Evolutionary conservation across 2,113 vertebrate genomes (phyloP).

Genomic region (Takifugu bimaculatus): DNA sequence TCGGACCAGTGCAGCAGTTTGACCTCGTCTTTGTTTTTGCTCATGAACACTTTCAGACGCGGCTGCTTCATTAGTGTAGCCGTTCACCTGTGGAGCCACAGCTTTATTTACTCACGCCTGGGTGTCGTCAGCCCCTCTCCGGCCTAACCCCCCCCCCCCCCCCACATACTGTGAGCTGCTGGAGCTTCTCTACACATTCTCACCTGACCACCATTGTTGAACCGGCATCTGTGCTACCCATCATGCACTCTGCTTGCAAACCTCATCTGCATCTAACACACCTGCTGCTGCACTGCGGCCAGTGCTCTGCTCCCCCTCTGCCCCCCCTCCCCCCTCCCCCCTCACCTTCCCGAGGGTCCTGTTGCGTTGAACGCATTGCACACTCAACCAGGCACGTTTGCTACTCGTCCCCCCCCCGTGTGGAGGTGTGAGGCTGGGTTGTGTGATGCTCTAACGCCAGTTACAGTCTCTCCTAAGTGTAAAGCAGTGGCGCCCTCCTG

Average conservation of each 20-base stretch:
- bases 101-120: neutral
- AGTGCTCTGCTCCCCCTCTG: conserved; percentile 37
- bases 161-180: conserved; percentile 28
- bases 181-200: conserved; percentile 13
- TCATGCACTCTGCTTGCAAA: conserved; percentile 39
- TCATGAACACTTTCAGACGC: too few species aligned
- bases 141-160: conserved; percentile 27
- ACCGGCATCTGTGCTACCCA: conserved; percentile 29
- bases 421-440: conserved; percentile 68
- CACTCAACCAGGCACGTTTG: conserved; percentile 72
- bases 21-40: too few species aligned
- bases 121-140: conserved; percentile 21
- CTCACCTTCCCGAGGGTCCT: conserved; percentile 41
- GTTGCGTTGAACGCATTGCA: conserved; percentile 70
- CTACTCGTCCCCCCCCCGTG: conserved; percentile 67
- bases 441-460: conserved; percentile 78
- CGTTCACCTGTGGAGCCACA: too few species aligned
- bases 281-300: conserved; percentile 53
- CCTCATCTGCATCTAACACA: neutral
- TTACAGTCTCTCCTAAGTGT: conserved; percentile 84
- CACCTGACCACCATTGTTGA: conserved; percentile 5
- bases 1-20: too few species aligned
- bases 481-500: conserved; percentile 81
- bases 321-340: neutral
- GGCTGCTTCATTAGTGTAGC: too few species aligned